Evolutionary conservation across 2,113 vertebrate genomes (phyloP), one percentile per base, ranked within the genome.

Genomic region (Calyptommatus sinebrachiatus): DNA sequence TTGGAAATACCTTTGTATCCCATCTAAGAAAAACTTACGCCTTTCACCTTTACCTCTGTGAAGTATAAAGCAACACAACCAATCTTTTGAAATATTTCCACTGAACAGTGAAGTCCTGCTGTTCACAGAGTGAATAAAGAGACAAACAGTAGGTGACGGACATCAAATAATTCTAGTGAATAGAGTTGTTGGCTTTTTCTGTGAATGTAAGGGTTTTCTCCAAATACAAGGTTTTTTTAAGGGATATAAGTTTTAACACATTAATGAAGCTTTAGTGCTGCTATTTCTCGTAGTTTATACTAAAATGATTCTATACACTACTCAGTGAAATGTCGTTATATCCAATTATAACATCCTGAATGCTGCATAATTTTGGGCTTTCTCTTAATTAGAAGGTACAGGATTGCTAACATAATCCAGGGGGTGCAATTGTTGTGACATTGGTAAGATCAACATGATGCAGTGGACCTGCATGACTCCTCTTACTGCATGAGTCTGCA

Each of bases 1-100:
- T 14, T 21, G 29, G 1, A 76, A 0, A 0, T 3, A 0, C 29
- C 0, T 0, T 7, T 4, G 16, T 35, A 0, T 28, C 73, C 5
- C 45, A 21, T 4, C 14, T 78, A 61, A 35, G 7, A 22, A 28
- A 66, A 28, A 1, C 7, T 50, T 8, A 41, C 18, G 41, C 5
- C 20, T 24, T 61, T 46, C 46, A 45, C 16, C 24, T 2, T 20
- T 80, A 6, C 73, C 46, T 9, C 5, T 60, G 18, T 18, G 26
- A 69, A 75, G 20, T 69, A 7, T 53, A 20, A 53, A 5, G 4
- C 69, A 22, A 71, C 82, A 83, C 16, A 71, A 68, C 22, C 24
- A 20, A 48, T n/a, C 48, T 7, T 20, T 63, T 48, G 62, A 26
- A 8, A n/a, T 75, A 1, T 16, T 75, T 85, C 76, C 45, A 11